phyloP scores from a whole-genome alignment of 2,113 vertebrate genomes.

The Pao palembangensis region DNA sequence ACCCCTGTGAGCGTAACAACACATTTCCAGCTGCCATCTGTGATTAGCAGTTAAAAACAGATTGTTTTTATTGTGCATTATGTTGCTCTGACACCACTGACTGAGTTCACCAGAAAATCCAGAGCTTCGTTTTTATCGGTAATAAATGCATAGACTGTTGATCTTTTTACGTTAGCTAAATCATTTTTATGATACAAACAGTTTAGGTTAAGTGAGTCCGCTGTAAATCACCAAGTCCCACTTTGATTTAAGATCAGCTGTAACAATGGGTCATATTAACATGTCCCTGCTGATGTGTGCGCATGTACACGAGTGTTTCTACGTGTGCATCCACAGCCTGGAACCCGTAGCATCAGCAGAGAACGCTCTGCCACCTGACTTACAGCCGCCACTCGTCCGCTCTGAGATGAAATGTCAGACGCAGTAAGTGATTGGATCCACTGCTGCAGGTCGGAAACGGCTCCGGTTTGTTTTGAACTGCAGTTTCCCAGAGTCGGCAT shows the following conservation, averaged over 20 bases:
- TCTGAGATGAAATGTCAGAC: slow-evolving; percentile 14
- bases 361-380: no score
- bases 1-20: background rate
- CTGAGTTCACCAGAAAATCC: background rate
- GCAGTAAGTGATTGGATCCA: slow-evolving; percentile 25
- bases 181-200: background rate
- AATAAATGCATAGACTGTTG: no score
- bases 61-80: slow-evolving; percentile 2
- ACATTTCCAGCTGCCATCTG: slow-evolving; percentile 8
- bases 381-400: no score
- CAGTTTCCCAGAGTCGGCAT: background rate
- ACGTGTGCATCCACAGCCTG: no score
- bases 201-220: background rate
- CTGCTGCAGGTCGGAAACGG: slow-evolving; percentile 15
- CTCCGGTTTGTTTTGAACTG: slow-evolving; percentile 11
- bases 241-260: slow-evolving; percentile 6
- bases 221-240: slow-evolving; percentile 7
- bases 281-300: no score
- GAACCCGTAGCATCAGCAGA: no score
- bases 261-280: slow-evolving; percentile 2
- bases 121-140: background rate
- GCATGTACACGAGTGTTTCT: background rate
- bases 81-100: background rate
- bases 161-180: background rate
- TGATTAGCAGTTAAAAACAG: background rate